Evolutionary conservation across 1,140 invertebrate species (phyloP).

Genomic region (Parapsyche elsis): DNA sequence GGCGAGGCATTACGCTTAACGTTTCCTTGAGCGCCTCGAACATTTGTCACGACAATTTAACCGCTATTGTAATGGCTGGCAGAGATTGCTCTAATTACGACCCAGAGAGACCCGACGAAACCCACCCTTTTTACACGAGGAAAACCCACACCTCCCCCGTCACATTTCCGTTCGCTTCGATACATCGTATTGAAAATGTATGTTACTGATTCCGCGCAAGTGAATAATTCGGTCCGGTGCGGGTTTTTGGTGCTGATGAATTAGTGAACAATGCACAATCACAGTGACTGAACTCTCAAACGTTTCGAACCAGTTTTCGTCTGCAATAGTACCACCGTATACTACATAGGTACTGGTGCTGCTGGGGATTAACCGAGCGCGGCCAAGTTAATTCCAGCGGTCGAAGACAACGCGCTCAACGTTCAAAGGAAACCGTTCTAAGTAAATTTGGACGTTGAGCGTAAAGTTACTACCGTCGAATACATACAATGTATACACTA

Average conservation of each 20-base stretch:
- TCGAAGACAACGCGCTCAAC: slow-evolving; percentile 10
- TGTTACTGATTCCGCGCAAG: neutral
- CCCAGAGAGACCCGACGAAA: neutral
- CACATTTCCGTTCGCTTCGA: neutral
- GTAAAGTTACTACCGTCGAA: neutral
- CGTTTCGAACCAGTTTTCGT: too few species aligned
- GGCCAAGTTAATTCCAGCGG: slow-evolving; percentile 11
- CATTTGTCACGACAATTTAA: slow-evolving; percentile 51
- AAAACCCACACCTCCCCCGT: neutral
- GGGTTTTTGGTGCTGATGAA: neutral
- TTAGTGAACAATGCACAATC: slow-evolving; percentile 1
- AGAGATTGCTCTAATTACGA: slow-evolving; percentile 52
- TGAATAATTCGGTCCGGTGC: neutral
- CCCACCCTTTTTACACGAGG: neutral
- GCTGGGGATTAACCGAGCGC: slow-evolving; percentile 2
- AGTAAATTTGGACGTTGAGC: slow-evolving; percentile 23
- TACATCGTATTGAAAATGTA: neutral
- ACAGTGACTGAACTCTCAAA: neutral
- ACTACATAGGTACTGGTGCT: neutral
- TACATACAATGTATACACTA: neutral
- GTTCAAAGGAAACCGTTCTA: slow-evolving; percentile 1
- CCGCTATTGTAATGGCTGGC: slow-evolving; percentile 44
- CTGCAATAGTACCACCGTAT: neutral
- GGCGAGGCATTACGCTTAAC: slow-evolving; percentile 39
- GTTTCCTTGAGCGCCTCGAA: slow-evolving; percentile 32